Evolutionary conservation across 2,888 invertebrate genomes (phyloP).

Genomic region (Pterostichus madidus): DNA sequence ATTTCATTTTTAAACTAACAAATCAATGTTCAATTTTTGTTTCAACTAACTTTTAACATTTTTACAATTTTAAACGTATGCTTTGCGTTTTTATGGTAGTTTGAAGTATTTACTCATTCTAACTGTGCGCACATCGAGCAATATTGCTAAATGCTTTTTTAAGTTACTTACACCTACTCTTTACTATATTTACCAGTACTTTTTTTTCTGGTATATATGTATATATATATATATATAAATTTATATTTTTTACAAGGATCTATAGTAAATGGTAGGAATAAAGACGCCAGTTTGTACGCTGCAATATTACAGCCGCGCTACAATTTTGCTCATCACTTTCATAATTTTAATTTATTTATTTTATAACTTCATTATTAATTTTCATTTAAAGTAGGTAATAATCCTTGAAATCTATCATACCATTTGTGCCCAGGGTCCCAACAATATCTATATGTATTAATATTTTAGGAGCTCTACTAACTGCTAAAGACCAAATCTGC

Average conservation of each 20-base stretch:
- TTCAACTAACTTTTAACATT: slow-evolving; percentile 14
- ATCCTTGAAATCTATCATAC: slow-evolving; percentile 65
- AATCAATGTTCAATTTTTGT: background rate
- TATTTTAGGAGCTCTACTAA: slow-evolving; percentile 59
- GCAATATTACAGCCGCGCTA: slow-evolving; percentile 57
- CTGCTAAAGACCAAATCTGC: slow-evolving; percentile 38
- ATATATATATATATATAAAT: no score
- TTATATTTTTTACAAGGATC: slow-evolving; percentile 19
- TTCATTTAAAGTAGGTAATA: slow-evolving; percentile 67
- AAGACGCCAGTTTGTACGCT: slow-evolving; percentile 63
- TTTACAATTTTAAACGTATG: slow-evolving; percentile 42
- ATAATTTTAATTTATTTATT: slow-evolving; percentile 46
- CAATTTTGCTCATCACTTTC: slow-evolving; percentile 52
- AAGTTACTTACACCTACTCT: slow-evolving; percentile 52
- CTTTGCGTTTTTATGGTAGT: slow-evolving; percentile 43
- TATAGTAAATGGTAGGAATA: slow-evolving; percentile 56
- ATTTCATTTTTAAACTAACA: slow-evolving; percentile 19
- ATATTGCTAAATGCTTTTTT: slow-evolving; percentile 56
- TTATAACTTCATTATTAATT: slow-evolving; percentile 55
- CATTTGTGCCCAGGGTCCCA: slow-evolving; percentile 68
- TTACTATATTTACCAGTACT: slow-evolving; percentile 51
- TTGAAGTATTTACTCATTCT: slow-evolving; percentile 48
- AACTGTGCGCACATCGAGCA: slow-evolving; percentile 61
- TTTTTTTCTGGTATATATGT: slow-evolving; percentile 1
- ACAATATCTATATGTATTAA: slow-evolving; percentile 65